A percentile compares a stretch with the other conserved stretches of the same genome.
phyloP scores from a whole-genome alignment of 1,140 invertebrate genomes.

The Reticulitermes speratus region DNA sequence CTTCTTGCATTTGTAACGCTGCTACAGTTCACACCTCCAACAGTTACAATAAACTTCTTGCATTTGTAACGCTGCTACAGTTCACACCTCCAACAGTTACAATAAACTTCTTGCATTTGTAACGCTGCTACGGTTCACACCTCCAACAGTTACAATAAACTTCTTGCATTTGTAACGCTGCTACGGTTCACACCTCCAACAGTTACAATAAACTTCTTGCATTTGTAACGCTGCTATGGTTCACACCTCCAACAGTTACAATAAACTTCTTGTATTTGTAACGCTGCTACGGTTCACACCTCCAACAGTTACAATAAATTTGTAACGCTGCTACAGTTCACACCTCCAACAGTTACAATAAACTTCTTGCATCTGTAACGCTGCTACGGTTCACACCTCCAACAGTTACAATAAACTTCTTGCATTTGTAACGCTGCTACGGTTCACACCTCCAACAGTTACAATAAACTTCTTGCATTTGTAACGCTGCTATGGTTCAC shows the following conservation, averaged over 20 bases:
- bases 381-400: background rate
- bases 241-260: too few relatives aligned
- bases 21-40: too few relatives aligned
- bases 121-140: too few relatives aligned
- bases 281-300: too few relatives aligned
- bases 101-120: background rate
- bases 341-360: background rate
- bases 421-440: background rate
- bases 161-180: background rate
- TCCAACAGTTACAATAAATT: too few relatives aligned
- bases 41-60: background rate
- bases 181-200: too few relatives aligned
- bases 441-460: background rate
- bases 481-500: background rate
- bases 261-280: background rate
- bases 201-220: background rate
- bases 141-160: background rate
- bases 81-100: too few relatives aligned
- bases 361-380: background rate
- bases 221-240: too few relatives aligned
- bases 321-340: too few relatives aligned
- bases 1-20: background rate
- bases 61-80: too few relatives aligned
- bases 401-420: too few relatives aligned
- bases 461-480: too few relatives aligned